These are phyloP conservation scores for Valencia hispanica DNA, from an alignment of 2,797 vertebrate species.

Conservation along the genomic window DNA sequence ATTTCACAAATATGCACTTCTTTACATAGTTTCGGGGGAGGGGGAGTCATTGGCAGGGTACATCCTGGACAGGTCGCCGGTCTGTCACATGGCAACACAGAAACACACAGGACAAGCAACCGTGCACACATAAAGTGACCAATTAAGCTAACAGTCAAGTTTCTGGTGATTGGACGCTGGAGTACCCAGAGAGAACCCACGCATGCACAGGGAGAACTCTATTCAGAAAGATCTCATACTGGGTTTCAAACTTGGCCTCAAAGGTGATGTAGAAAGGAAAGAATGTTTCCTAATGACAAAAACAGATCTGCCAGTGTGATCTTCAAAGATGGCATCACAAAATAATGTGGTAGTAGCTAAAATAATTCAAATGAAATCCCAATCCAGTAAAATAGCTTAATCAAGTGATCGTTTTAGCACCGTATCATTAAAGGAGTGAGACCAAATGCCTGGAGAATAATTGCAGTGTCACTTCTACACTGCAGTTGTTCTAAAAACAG, in stretches of 20 bases:
- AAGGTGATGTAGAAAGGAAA: not conserved
- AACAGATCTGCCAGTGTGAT: not conserved
- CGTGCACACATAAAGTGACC: no score
- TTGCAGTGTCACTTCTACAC: conserved; percentile 41
- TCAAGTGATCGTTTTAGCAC: not conserved
- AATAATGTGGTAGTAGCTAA: not conserved
- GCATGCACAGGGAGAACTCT: not conserved
- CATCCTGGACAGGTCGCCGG: no score
- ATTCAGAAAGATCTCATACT: not conserved
- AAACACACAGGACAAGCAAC: not conserved
- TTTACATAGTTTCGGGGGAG: not conserved
- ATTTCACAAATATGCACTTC: not conserved
- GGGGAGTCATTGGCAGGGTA: no score
- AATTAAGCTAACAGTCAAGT: not conserved
- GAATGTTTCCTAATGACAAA: not conserved
- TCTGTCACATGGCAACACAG: not conserved
- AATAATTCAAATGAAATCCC: not conserved
- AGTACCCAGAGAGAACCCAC: not conserved
- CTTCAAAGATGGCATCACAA: not conserved
- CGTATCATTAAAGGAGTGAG: not conserved
- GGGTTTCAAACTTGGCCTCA: not conserved
- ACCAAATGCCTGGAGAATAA: not conserved
- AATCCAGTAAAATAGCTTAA: not conserved
- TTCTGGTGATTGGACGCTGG: not conserved
- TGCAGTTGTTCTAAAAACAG: conserved; percentile 55